Conservation (phyloP, 2,797 vertebrate species). For the Oceanodroma leucorhoa region DNA sequence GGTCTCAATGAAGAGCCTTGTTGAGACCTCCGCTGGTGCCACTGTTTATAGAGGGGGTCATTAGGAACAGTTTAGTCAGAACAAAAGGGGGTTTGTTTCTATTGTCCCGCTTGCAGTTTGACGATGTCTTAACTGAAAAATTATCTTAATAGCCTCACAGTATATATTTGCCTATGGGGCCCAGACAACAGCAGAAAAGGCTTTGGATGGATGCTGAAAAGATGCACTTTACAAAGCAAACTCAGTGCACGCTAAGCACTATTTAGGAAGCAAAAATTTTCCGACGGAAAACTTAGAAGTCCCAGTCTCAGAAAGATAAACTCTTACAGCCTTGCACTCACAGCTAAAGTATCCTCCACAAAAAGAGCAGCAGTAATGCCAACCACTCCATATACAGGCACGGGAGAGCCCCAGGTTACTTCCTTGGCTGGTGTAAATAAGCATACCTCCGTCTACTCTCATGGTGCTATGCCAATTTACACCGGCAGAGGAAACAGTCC, state of each 20-base stretch:
- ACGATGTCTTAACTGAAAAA: conserved; percentile 77
- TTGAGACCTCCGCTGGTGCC: conserved; percentile 83
- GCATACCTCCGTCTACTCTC: neutral
- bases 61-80: conserved; percentile 88
- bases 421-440: neutral
- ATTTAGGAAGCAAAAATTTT: conserved; percentile 31
- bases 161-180: conserved; percentile 57
- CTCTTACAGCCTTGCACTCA: neutral
- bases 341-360: neutral
- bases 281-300: conserved; percentile 51
- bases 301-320: neutral
- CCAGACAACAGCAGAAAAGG: conserved; percentile 25
- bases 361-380: neutral
- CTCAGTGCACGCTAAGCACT: neutral
- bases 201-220: conserved; percentile 48
- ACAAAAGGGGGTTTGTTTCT: conserved; percentile 94
- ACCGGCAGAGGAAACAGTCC: neutral
- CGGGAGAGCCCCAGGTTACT: neutral
- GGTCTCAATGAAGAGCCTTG: conserved; percentile 85
- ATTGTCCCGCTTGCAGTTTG: conserved; percentile 85
- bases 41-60: conserved; percentile 89
- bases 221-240: conserved; percentile 62
- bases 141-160: conserved; percentile 67
- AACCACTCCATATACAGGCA: accelerated
- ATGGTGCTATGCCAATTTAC: neutral